Base-by-base conservation (phyloP, 1,140 invertebrate species). In the Drosophila pseudoobscura region DNA sequence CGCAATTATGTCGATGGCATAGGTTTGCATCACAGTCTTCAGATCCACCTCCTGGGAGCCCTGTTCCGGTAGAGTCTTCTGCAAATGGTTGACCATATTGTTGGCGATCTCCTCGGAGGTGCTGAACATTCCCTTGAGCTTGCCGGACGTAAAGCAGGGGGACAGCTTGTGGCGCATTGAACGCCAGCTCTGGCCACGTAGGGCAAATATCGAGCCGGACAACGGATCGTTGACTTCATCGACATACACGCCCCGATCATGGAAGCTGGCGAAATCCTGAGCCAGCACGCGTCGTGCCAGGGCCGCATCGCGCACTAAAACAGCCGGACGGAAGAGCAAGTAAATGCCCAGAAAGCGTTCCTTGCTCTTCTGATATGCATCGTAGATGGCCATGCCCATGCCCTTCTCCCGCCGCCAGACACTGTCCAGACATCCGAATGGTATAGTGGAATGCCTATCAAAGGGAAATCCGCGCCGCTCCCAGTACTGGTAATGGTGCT, bases 121-220 rank as follows among this genome's bases (percentile, higher is more conserved):
- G n/a, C 78, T 66, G 41, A 93, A 93, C 92, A 94, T 94, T 2
- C 74, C 77, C 69, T 94, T 94, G 2, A 94, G 76, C 75, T 94
- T 94, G 15, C 92, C 92, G 0, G 93, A 92, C 0, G 93, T 94
- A 66, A 95, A 94, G 5, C 92, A 92, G 0, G 94, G 94, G 0
- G 92, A 92, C 0, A 95, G 66, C 62, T 93, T 93, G 0, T 91
- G 72, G 11, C 94, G 76, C 13, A 94, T 69, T 6, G 80, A 84
- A 55, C 91, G 92, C 94, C 94, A 95, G 17, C 80, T 92, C 66
- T 92, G 89, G 2, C 91, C 92, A 20, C 91, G 88, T 0, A 93
- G 68, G 1, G 91, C 75, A 53, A 93, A 93, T 6, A 93, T 62
- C 58, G 92, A 91, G 4, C 71, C 80, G 1, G 83, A 89, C 5